phyloP scores from a whole-genome alignment of 2,113 vertebrate genomes.

The Grus americana region DNA sequence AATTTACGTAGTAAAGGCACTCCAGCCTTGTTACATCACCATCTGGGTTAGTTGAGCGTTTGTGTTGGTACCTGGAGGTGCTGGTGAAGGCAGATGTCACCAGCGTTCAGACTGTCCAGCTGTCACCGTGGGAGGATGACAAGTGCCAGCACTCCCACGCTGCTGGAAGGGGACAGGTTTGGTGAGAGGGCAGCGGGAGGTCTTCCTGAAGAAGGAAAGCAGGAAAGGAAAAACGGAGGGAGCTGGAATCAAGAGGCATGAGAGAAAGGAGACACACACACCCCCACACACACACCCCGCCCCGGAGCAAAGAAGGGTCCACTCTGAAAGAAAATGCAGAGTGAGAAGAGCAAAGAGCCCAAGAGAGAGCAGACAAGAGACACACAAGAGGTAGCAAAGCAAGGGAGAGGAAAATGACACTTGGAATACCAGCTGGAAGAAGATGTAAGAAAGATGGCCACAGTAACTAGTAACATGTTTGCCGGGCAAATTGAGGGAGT shows the following conservation, averaged over 20 bases:
- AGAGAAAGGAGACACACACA: neutral
- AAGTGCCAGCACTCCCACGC: neutral
- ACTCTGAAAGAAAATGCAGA: neutral
- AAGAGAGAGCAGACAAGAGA: neutral
- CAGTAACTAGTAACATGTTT: neutral
- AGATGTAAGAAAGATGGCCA: neutral
- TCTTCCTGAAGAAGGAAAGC: neutral
- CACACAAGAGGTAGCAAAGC: neutral
- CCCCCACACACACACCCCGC: no score
- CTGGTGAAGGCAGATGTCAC: neutral
- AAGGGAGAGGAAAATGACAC: neutral
- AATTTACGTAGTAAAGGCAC: constrained; percentile 57
- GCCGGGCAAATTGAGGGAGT: neutral
- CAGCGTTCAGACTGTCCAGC: neutral
- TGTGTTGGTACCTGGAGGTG: neutral
- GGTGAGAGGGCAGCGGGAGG: neutral
- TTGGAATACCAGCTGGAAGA: neutral
- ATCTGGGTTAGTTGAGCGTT: constrained; percentile 25
- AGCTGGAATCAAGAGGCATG: accelerated
- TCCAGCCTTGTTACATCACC: constrained; percentile 20
- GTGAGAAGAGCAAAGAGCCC: neutral
- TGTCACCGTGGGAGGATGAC: neutral
- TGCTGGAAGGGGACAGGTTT: neutral
- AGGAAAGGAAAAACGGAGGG: neutral
- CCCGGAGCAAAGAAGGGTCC: neutral